Evolutionary conservation across 1,140 invertebrate genomes (phyloP).

Genomic region (Orius laevigatus): DNA sequence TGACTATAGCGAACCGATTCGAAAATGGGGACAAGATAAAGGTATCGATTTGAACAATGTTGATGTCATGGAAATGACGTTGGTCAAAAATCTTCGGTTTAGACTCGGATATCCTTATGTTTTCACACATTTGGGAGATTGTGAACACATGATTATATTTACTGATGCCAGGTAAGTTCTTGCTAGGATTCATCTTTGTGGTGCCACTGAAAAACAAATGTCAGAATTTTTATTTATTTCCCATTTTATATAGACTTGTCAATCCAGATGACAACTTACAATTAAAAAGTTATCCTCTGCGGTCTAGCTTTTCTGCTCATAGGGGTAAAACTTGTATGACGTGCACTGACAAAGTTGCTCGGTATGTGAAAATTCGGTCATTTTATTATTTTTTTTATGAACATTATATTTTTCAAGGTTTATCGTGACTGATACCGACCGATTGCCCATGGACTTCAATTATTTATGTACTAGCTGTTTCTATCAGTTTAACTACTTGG

Average conservation of each 20-base stretch:
- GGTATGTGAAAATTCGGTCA: slow-evolving; percentile 27
- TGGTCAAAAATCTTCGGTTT: slow-evolving; percentile 43
- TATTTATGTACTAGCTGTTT: slow-evolving; percentile 49
- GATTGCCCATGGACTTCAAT: slow-evolving; percentile 45
- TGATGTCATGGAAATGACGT: slow-evolving; percentile 39
- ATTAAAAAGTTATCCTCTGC: slow-evolving; percentile 33
- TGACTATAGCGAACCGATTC: slow-evolving; percentile 46
- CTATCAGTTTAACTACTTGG: slow-evolving; percentile 41
- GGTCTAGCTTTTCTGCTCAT: slow-evolving; percentile 28
- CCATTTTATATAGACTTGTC: slow-evolving; percentile 32
- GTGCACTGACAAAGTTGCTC: slow-evolving; percentile 31
- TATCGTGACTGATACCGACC: slow-evolving; percentile 36
- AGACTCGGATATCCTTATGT: slow-evolving; percentile 62
- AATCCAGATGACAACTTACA: slow-evolving; percentile 30
- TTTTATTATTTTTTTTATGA: no score
- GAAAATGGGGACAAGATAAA: slow-evolving; percentile 40
- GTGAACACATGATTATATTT: slow-evolving; percentile 71
- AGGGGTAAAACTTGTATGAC: slow-evolving; percentile 33
- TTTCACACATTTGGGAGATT: slow-evolving; percentile 75
- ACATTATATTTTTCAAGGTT: no score
- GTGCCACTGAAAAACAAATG: no score
- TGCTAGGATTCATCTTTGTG: no score
- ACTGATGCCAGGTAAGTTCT: slow-evolving; percentile 41
- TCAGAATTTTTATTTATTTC: no score
- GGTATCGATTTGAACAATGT: slow-evolving; percentile 37